Evolutionary conservation across 1,140 invertebrate genomes (phyloP), one percentile per base, ranked within the genome.

Genomic region (Bombus fervidus): DNA sequence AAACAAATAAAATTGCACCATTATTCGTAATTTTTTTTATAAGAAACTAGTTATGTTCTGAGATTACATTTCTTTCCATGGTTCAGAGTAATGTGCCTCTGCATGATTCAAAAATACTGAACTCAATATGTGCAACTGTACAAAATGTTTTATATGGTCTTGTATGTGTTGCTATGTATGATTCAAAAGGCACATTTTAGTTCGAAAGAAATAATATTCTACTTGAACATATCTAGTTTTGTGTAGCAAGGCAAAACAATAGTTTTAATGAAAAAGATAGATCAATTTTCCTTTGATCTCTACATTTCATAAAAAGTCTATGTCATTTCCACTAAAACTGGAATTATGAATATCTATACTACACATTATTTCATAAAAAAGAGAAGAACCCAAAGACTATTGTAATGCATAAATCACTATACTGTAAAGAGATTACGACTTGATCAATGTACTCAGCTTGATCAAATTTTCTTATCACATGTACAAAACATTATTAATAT

Each of bases 241-340:
- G 86, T 82, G 80, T 89, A 92, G 72, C 68, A 92, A 92, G 84
- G 71, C 91, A 93, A 92, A 92, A 92, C 88, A 93, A 91, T 92
- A 92, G 77, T 92, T 89, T 78, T 86, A 90, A 88, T 89, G 86
- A 90, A 86, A 90, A 90, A 90, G 83, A 91, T 89, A 87, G 82
- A 89, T 90, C 87, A 89, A 90, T 81, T 62, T 88, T 75, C 81
- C 79, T 89, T 85, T 81, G 84, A 87, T 85, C 89, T 86, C 84
- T 88, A 81, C 86, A 86, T 91, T 88, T 90, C 80, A 88, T 92
- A 93, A 93, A 92, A 93, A 89, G 75, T 93, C 91, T 92, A 90
- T 91, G 71, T 90, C 92, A 90, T 83, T 95, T 95, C 94, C 94
- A 95, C 92, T 95, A 95, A 95, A 95, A 95, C 94, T 95, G 94